A percentile compares a stretch with the other conserved stretches of the same genome.
Conservation (phyloP, 2,113 vertebrate genomes). For the cattle (Bos taurus) region DNA sequence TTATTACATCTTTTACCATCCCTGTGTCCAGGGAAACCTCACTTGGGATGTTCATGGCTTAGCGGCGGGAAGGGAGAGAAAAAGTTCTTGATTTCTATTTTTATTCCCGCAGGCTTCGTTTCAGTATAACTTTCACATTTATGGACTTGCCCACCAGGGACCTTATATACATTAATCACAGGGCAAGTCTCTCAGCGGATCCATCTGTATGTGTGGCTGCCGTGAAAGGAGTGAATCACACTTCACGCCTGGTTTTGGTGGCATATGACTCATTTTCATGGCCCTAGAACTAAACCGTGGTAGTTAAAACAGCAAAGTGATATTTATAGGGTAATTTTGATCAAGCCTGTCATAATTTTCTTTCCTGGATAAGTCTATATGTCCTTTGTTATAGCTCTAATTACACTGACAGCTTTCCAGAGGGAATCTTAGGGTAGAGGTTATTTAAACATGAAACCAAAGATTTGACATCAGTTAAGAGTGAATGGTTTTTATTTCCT, state of each 20-base stretch:
- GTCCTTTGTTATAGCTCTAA: constrained; percentile 60
- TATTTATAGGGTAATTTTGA: constrained; percentile 66
- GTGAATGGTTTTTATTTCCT: constrained; percentile 55
- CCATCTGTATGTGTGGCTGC: neutral
- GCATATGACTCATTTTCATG: constrained; percentile 40
- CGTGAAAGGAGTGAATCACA: neutral
- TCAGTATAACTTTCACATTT: neutral
- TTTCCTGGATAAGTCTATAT: constrained; percentile 11
- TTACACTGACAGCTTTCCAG: constrained; percentile 47
- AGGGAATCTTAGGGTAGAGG: constrained; percentile 21
- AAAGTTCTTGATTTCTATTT: neutral
- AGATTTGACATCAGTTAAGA: constrained; percentile 34
- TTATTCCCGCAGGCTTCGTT: neutral
- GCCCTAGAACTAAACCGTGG: neutral
- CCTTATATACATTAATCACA: neutral
- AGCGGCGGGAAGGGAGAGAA: neutral
- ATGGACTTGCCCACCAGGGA: neutral
- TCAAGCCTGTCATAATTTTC: constrained; percentile 44
- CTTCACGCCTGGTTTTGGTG: neutral
- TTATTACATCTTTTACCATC: neutral
- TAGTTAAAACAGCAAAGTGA: constrained; percentile 55
- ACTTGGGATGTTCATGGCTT: neutral
- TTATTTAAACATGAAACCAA: constrained; percentile 31
- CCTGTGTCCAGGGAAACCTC: neutral
- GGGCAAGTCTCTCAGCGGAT: neutral